Evolutionary conservation across 2,797 vertebrate species (phyloP).

Genomic region (Dipus sagitta): DNA sequence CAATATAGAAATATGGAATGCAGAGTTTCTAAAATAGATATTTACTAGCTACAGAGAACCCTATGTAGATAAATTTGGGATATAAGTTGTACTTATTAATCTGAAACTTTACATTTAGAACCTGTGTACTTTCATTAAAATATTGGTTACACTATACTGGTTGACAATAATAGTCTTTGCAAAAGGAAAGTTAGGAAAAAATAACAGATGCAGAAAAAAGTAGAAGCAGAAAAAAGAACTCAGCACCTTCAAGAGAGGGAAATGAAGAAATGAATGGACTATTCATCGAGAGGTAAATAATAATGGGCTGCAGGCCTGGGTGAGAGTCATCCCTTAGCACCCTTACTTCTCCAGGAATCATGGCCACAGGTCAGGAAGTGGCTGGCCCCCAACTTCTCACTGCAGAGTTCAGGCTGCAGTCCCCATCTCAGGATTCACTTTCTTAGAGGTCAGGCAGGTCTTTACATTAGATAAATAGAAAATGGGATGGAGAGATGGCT

Average conservation of each 20-base stretch:
- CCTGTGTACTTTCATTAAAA: neutral
- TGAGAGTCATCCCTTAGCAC: neutral
- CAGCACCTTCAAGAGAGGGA: neutral
- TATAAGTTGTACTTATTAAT: conserved; percentile 28
- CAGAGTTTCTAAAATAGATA: neutral
- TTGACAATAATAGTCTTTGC: neutral
- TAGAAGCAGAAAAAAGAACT: neutral
- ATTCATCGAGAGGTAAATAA: neutral
- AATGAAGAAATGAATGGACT: neutral
- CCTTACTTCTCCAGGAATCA: neutral
- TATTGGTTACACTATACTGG: neutral
- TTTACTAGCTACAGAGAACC: neutral
- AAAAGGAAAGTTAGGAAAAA: neutral
- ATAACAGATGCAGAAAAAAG: neutral
- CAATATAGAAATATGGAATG: neutral
- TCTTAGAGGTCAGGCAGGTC: neutral
- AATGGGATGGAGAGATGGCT: too few species aligned
- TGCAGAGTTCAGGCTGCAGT: neutral
- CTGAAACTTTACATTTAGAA: neutral
- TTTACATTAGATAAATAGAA: neutral
- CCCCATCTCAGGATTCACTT: neutral
- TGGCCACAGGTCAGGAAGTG: fast-evolving
- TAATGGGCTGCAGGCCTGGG: neutral
- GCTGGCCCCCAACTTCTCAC: too few species aligned
- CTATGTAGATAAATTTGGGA: neutral